Evolutionary conservation across 2,888 invertebrate species (phyloP).

Genomic region (Pristionchus arcanus): DNA sequence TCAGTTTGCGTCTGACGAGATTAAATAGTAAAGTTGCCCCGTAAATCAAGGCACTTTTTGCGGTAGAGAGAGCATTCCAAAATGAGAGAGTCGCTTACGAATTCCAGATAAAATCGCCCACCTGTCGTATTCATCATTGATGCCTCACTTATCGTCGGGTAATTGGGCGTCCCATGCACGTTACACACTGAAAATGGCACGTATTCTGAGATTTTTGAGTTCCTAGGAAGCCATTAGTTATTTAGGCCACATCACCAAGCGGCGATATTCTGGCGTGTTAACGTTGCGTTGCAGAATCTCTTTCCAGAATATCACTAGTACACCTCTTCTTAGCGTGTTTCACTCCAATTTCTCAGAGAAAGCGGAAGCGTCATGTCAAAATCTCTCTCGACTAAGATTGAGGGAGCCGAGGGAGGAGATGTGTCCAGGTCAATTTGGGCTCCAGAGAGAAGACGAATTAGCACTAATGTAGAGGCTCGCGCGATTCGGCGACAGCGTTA

Average conservation of each 20-base stretch:
- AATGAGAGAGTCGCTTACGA: background rate
- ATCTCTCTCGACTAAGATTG: background rate
- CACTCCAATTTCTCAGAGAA: background rate
- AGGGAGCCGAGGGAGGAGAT: background rate
- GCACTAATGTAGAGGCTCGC: background rate
- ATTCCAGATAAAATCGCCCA: background rate
- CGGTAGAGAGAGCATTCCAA: no score
- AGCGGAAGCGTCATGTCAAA: slow-evolving; percentile 44
- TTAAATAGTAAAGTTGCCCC: no score
- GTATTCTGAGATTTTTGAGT: background rate
- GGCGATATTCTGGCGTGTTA: background rate
- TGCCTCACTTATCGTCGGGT: background rate
- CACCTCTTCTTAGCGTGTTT: background rate
- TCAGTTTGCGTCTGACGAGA: no score
- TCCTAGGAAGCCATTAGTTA: background rate
- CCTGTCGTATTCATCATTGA: slow-evolving; percentile 31
- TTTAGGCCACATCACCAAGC: slow-evolving; percentile 3
- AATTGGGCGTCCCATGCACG: slow-evolving; percentile 11
- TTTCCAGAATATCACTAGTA: slow-evolving; percentile 2
- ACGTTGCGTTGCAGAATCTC: background rate
- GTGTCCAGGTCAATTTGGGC: slow-evolving; percentile 47
- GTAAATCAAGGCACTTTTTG: no score
- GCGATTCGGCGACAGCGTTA: background rate
- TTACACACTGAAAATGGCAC: slow-evolving; percentile 22
- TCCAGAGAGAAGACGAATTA: background rate